Conservation (phyloP, 2,888 invertebrate species). For the Zygogramma bicolorata region DNA sequence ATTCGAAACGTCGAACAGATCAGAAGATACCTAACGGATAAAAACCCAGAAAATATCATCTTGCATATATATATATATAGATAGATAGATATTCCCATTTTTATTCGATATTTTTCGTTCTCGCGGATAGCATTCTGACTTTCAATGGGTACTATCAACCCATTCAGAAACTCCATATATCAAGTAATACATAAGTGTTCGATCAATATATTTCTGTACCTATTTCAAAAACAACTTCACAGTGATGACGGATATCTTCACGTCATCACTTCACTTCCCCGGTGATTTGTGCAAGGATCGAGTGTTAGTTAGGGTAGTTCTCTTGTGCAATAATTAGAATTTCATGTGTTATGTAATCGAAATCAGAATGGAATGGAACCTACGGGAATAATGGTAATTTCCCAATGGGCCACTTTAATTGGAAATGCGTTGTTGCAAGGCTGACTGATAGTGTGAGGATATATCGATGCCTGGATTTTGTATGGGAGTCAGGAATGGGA, state of each 20-base stretch:
- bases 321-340: constrained; percentile 52
- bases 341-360: constrained; percentile 52
- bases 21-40: too few relatives aligned
- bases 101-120: too few relatives aligned
- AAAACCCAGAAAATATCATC: too few relatives aligned
- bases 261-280: background rate
- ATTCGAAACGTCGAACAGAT: too few relatives aligned
- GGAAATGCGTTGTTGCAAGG: constrained; percentile 43
- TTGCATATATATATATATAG: too few relatives aligned
- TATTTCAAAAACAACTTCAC: background rate
- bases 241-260: too few relatives aligned
- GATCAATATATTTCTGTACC: too few relatives aligned
- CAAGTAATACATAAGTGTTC: too few relatives aligned
- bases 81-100: too few relatives aligned
- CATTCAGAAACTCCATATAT: too few relatives aligned
- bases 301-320: constrained; percentile 25
- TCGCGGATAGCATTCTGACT: too few relatives aligned
- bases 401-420: constrained; percentile 54
- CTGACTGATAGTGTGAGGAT: constrained; percentile 34
- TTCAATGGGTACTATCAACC: too few relatives aligned
- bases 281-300: background rate
- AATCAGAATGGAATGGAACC: constrained; percentile 52
- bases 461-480: constrained; percentile 29
- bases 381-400: constrained; percentile 50
- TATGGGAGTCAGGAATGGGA: background rate